Conservation (phyloP, 2,888 invertebrate species). For the Drosophila maculinotata region DNA sequence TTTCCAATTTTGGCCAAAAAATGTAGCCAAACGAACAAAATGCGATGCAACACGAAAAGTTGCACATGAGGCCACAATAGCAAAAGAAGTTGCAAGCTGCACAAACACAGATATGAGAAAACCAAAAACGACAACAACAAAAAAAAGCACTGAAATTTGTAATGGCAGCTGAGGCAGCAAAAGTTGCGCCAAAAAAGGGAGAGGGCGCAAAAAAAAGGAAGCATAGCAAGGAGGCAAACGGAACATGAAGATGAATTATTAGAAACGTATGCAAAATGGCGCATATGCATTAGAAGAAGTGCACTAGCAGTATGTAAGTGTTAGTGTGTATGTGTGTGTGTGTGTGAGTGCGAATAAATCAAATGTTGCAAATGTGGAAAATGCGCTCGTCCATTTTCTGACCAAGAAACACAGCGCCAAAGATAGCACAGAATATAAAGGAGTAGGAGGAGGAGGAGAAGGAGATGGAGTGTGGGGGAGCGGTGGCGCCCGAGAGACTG, state of each 20-base stretch:
- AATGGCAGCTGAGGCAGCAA: slow-evolving; percentile 75
- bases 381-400: slow-evolving; percentile 53
- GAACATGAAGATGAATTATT: slow-evolving; percentile 71
- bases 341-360: slow-evolving; percentile 55
- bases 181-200: slow-evolving; percentile 50
- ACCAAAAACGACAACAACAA: slow-evolving; percentile 3
- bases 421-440: slow-evolving; percentile 14
- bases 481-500: slow-evolving; percentile 1
- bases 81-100: slow-evolving; percentile 50
- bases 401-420: slow-evolving; percentile 48
- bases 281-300: slow-evolving; percentile 66
- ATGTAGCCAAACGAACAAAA: slow-evolving; percentile 24
- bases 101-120: slow-evolving; percentile 63
- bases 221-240: background rate
- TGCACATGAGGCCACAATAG: slow-evolving; percentile 38
- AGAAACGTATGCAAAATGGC: slow-evolving; percentile 73
- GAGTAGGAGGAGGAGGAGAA: background rate
- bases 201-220: slow-evolving; percentile 3
- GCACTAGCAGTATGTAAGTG: slow-evolving; percentile 5
- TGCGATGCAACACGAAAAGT: slow-evolving; percentile 29
- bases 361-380: slow-evolving; percentile 60
- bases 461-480: background rate
- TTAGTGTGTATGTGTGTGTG: slow-evolving; percentile 11
- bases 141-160: slow-evolving; percentile 51
- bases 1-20: slow-evolving; percentile 63